Percentiles rank a stretch among this genome's conserved stretches.
Evolutionary conservation across 1,140 invertebrate genomes (phyloP).

Genomic region (Ooceraea biroi): DNA sequence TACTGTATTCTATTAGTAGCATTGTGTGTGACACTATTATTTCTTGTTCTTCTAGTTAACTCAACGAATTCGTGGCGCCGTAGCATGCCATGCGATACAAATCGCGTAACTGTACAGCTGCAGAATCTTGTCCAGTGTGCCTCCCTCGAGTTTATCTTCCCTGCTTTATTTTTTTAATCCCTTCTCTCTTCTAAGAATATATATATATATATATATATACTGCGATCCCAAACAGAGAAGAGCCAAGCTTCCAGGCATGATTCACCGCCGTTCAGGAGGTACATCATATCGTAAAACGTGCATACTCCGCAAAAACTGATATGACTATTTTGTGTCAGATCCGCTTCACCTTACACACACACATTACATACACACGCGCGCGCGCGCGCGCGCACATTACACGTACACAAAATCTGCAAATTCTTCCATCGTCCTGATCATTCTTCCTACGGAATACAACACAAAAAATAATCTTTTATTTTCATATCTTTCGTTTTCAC

Average conservation of each 20-base stretch:
- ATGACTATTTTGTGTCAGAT: slow-evolving; percentile 46
- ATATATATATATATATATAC: slow-evolving; percentile 45
- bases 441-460: slow-evolving; percentile 29
- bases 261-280: slow-evolving; percentile 26
- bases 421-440: background rate
- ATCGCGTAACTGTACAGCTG: slow-evolving; percentile 64
- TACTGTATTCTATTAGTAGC: slow-evolving; percentile 76
- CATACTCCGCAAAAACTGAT: slow-evolving; percentile 57
- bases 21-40: slow-evolving; percentile 83
- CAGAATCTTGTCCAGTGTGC: slow-evolving; percentile 56
- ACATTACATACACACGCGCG: background rate
- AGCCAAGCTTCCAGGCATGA: slow-evolving; percentile 36
- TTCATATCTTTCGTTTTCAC: background rate
- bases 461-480: slow-evolving; percentile 42
- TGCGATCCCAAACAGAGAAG: slow-evolving; percentile 22
- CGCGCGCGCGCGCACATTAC: too few relatives aligned
- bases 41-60: slow-evolving; percentile 83
- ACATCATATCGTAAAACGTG: slow-evolving; percentile 27
- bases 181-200: slow-evolving; percentile 29
- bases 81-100: slow-evolving; percentile 64
- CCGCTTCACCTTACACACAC: background rate
- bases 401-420: background rate
- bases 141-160: slow-evolving; percentile 12
- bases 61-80: slow-evolving; percentile 77
- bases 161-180: background rate